These are phyloP conservation scores for Stramonita haemastoma DNA, from an alignment of 2,888 invertebrate species.

Conservation along the genomic window DNA sequence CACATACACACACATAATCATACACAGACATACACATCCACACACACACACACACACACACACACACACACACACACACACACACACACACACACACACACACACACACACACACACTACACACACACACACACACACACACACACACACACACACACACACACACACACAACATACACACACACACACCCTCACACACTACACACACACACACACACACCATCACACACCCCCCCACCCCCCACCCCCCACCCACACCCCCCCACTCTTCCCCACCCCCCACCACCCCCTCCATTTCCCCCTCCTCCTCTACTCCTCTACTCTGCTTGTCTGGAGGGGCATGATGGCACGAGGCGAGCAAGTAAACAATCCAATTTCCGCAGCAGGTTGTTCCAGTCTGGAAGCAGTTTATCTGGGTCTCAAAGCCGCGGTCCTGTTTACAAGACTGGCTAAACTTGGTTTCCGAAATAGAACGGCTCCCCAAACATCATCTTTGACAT, in stretches of 20 bases:
- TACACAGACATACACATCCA: background rate
- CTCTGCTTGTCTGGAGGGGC: background rate
- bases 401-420: too few relatives aligned
- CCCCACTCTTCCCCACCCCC: background rate
- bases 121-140: too few relatives aligned
- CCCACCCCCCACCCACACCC: background rate
- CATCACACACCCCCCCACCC: background rate
- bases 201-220: too few relatives aligned
- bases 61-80: conserved; percentile 10
- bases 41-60: background rate
- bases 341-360: too few relatives aligned
- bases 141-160: too few relatives aligned
- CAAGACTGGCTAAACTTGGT: background rate
- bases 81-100: background rate
- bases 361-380: too few relatives aligned
- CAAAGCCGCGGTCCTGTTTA: conserved; percentile 3
- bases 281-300: background rate
- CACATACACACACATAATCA: background rate
- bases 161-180: too few relatives aligned
- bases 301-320: background rate
- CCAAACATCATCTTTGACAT: conserved; percentile 30
- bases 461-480: conserved; percentile 2
- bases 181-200: too few relatives aligned
- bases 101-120: too few relatives aligned
- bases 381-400: too few relatives aligned